Percentiles rank a stretch among this genome's conserved stretches.
These are phyloP conservation scores for Carettochelys insculpta DNA, from an alignment of 2,113 vertebrate species.

Conservation along the genomic window DNA sequence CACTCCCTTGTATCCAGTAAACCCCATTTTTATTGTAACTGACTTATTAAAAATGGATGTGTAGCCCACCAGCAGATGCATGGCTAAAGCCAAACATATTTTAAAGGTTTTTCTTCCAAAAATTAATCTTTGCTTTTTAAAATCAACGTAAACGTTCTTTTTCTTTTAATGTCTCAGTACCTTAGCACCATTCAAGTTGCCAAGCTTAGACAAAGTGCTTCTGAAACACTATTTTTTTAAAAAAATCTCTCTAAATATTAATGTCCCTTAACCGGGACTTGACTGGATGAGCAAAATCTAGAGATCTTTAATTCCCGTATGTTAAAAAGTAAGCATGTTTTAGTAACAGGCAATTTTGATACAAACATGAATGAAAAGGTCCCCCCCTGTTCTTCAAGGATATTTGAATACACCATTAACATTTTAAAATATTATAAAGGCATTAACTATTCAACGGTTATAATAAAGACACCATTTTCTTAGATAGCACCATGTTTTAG, in stretches of 20 bases:
- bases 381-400: constrained; percentile 58
- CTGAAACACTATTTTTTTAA: constrained; percentile 82
- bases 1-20: constrained; percentile 79
- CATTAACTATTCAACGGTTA: constrained; percentile 79
- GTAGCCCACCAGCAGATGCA: constrained; percentile 74
- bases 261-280: constrained; percentile 73
- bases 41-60: constrained; percentile 73
- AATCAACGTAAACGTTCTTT: constrained; percentile 74
- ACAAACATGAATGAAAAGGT: constrained; percentile 71
- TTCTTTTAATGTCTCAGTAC: constrained; percentile 75
- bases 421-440: constrained; percentile 79
- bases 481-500: constrained; percentile 91
- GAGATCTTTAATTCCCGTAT: constrained; percentile 72
- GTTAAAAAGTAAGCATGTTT: constrained; percentile 75
- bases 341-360: constrained; percentile 70
- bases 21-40: constrained; percentile 64
- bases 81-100: constrained; percentile 73
- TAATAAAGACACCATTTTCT: constrained; percentile 82
- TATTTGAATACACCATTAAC: constrained; percentile 65
- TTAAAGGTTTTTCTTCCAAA: constrained; percentile 76
- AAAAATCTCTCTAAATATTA: constrained; percentile 74
- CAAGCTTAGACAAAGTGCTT: constrained; percentile 88
- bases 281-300: constrained; percentile 74
- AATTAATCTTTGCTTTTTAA: constrained; percentile 72
- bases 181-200: constrained; percentile 80